Conservation (phyloP, 2,113 vertebrate species). For the Myotis yumanensis region DNA sequence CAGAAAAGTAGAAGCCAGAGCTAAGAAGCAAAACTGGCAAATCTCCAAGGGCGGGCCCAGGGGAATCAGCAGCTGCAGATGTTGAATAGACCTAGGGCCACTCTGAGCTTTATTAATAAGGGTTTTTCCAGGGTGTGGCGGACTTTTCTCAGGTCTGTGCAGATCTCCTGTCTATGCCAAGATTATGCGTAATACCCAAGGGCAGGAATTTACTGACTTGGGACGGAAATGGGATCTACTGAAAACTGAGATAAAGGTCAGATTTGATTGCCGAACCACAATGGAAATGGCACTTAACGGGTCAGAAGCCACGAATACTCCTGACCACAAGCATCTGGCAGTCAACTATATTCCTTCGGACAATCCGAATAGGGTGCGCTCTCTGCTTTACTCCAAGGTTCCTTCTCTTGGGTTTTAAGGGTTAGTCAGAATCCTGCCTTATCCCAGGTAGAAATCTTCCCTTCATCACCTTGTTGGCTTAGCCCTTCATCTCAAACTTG, state of each 20-base stretch:
- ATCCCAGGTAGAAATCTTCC: neutral
- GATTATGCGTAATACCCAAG: conserved; percentile 58
- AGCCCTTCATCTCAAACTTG: neutral
- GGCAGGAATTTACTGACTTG: conserved; percentile 64
- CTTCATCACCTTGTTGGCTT: neutral
- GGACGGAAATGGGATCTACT: conserved; percentile 48
- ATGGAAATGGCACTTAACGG: conserved; percentile 33
- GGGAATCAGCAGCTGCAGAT: neutral
- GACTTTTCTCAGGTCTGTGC: conserved; percentile 59
- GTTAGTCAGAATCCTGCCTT: neutral
- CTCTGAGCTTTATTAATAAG: conserved; percentile 43
- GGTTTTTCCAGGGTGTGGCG: conserved; percentile 73
- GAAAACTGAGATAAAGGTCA: conserved; percentile 61
- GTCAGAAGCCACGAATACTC: conserved; percentile 44
- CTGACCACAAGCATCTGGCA: conserved; percentile 52
- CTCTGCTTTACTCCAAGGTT: neutral
- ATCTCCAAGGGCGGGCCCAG: neutral
- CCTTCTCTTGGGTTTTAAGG: conserved; percentile 8
- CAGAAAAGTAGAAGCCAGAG: neutral
- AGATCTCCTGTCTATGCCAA: conserved; percentile 43
- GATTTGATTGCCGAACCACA: conserved; percentile 56
- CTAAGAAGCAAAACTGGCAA: neutral
- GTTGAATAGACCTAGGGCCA: neutral
- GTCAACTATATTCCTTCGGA: conserved; percentile 50
- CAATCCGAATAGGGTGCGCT: neutral